These are phyloP conservation scores for Pararge aegeria DNA, from an alignment of 1,140 invertebrate genomes.

Conservation along the genomic window DNA sequence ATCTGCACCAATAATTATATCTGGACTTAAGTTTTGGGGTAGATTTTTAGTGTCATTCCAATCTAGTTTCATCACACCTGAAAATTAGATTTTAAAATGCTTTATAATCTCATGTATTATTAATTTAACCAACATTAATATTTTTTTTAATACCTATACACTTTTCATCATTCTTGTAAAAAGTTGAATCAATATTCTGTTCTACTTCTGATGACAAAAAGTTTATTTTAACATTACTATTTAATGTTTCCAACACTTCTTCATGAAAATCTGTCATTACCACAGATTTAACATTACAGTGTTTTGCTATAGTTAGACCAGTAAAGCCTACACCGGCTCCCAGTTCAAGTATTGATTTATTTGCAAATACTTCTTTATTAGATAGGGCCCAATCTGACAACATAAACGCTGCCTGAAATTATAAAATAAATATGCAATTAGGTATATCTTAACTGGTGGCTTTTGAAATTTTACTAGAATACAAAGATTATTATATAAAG, in stretches of 20 bases:
- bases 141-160: slow-evolving; percentile 37
- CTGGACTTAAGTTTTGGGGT: slow-evolving; percentile 37
- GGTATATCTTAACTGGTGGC: too few species aligned
- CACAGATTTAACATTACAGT: slow-evolving; percentile 49
- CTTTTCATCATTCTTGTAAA: slow-evolving; percentile 27
- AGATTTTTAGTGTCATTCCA: slow-evolving; percentile 52
- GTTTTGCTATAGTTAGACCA: slow-evolving; percentile 55
- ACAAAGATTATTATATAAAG: too few species aligned
- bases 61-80: slow-evolving; percentile 52
- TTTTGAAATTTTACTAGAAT: too few species aligned
- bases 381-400: slow-evolving; percentile 59
- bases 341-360: slow-evolving; percentile 60
- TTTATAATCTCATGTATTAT: too few species aligned
- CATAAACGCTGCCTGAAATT: slow-evolving; percentile 63
- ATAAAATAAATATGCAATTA: slow-evolving; percentile 11
- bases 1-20: slow-evolving; percentile 66
- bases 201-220: slow-evolving; percentile 33
- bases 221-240: slow-evolving; percentile 60
- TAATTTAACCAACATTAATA: not conserved
- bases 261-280: slow-evolving; percentile 57
- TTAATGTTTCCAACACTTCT: slow-evolving; percentile 55
- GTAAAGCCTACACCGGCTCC: slow-evolving; percentile 71
- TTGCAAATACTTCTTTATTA: slow-evolving; percentile 46
- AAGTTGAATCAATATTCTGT: slow-evolving; percentile 6
- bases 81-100: slow-evolving; percentile 22